These are phyloP conservation scores for Phyllotis vaccarum DNA, from an alignment of 2,797 vertebrate genomes.

Conservation along the genomic window DNA sequence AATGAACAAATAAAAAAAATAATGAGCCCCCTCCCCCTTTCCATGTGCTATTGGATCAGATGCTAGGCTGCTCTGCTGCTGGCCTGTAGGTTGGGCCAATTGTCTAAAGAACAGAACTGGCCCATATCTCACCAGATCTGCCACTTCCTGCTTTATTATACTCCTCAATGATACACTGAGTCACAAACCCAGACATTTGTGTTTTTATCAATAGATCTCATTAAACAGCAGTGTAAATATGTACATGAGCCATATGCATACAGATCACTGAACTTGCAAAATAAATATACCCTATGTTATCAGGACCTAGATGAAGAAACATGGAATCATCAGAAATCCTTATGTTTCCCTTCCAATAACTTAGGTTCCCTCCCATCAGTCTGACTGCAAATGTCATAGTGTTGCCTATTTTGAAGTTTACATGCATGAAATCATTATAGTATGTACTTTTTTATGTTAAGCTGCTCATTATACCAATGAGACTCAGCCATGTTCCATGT, in stretches of 20 bases:
- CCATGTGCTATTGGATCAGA: background rate
- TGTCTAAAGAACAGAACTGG: background rate
- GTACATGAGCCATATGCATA: background rate
- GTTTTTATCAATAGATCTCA: slow-evolving; percentile 38
- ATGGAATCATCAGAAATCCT: background rate
- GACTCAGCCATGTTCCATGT: background rate
- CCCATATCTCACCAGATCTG: background rate
- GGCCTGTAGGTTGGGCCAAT: background rate
- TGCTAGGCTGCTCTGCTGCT: background rate
- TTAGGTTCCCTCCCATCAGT: background rate
- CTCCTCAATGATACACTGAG: background rate
- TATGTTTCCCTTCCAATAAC: background rate
- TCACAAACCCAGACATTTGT: background rate
- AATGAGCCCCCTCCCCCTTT: background rate
- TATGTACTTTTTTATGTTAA: slow-evolving; percentile 37
- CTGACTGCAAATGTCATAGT: background rate
- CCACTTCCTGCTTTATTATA: background rate
- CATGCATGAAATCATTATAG: slow-evolving; percentile 20
- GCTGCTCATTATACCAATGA: slow-evolving; percentile 40
- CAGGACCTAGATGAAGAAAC: background rate
- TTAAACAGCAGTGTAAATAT: slow-evolving; percentile 32
- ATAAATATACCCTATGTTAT: background rate
- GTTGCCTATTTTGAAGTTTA: slow-evolving; percentile 46
- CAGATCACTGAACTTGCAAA: slow-evolving; percentile 49
- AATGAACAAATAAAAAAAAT: background rate